phyloP scores from a whole-genome alignment of 2,888 invertebrate species.

The Plagiodera versicolora region DNA sequence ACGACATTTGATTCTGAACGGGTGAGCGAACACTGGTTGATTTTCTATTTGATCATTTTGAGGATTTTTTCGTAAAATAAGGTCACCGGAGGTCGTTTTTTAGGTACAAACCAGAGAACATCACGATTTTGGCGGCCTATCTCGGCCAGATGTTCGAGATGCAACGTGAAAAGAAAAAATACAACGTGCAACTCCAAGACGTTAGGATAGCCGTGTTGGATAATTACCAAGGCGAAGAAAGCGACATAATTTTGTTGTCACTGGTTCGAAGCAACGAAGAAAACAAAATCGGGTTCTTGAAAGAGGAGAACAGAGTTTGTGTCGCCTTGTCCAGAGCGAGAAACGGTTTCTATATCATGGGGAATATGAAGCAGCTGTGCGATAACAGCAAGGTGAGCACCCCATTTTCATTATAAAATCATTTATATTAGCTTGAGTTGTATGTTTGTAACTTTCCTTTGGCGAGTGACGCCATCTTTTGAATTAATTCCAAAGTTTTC shows the following conservation, averaged over 20 bases:
- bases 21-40: constrained; percentile 55
- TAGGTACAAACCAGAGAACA: constrained; percentile 54
- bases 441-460: too few relatives aligned
- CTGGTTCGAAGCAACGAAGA: constrained; percentile 74
- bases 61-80: too few relatives aligned
- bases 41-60: too few relatives aligned
- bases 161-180: constrained; percentile 59
- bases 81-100: background rate
- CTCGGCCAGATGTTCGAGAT: constrained; percentile 68
- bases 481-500: too few relatives aligned
- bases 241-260: constrained; percentile 75
- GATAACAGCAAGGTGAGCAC: constrained; percentile 53
- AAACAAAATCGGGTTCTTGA: constrained; percentile 70
- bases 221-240: constrained; percentile 82
- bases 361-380: constrained; percentile 66
- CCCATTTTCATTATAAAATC: too few relatives aligned
- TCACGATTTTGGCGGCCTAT: constrained; percentile 76
- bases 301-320: constrained; percentile 71
- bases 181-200: constrained; percentile 58
- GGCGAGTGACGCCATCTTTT: too few relatives aligned
- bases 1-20: constrained; percentile 63
- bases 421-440: too few relatives aligned
- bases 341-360: constrained; percentile 72
- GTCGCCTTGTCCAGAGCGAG: constrained; percentile 77
- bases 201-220: constrained; percentile 71